These are phyloP conservation scores for Aphaenogaster floridana DNA, from an alignment of 1,140 invertebrate genomes.

Conservation along the genomic window DNA sequence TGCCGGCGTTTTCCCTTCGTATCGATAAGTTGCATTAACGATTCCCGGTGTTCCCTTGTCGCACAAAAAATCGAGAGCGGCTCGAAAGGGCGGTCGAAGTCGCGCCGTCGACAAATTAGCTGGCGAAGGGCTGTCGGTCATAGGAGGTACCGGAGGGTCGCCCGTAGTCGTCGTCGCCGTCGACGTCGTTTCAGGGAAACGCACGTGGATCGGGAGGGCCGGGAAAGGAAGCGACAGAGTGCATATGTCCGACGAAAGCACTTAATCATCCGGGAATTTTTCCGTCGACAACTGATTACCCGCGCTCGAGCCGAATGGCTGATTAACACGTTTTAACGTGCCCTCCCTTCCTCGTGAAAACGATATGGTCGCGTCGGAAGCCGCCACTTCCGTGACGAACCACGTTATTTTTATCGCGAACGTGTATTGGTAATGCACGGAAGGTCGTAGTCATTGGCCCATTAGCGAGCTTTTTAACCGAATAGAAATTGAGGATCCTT, in stretches of 20 bases:
- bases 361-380: conserved; percentile 53
- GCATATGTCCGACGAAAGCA: conserved; percentile 78
- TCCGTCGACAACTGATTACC: conserved; percentile 77
- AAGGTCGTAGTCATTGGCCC: neutral
- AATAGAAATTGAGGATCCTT: neutral
- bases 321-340: conserved; percentile 62
- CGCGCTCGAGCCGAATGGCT: conserved; percentile 56
- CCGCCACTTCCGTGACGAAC: conserved; percentile 44
- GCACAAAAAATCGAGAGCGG: conserved; percentile 37
- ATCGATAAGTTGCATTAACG: conserved; percentile 29
- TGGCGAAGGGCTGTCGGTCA: conserved; percentile 57
- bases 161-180: neutral
- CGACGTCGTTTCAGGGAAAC: conserved; percentile 73
- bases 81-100: conserved; percentile 67
- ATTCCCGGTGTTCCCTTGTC: neutral
- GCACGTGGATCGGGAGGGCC: conserved; percentile 66
- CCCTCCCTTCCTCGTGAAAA: conserved; percentile 51
- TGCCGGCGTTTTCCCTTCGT: neutral
- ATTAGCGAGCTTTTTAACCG: conserved; percentile 12
- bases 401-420: conserved; percentile 44
- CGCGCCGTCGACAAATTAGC: conserved; percentile 77
- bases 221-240: conserved; percentile 78
- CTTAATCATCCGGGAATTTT: conserved; percentile 82
- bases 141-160: conserved; percentile 47
- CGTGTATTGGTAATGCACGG: conserved; percentile 14